A percentile compares a stretch with the other conserved stretches of the same genome.
Evolutionary conservation across 2,888 invertebrate genomes (phyloP).

Genomic region (Sinohyriopsis cumingii): DNA sequence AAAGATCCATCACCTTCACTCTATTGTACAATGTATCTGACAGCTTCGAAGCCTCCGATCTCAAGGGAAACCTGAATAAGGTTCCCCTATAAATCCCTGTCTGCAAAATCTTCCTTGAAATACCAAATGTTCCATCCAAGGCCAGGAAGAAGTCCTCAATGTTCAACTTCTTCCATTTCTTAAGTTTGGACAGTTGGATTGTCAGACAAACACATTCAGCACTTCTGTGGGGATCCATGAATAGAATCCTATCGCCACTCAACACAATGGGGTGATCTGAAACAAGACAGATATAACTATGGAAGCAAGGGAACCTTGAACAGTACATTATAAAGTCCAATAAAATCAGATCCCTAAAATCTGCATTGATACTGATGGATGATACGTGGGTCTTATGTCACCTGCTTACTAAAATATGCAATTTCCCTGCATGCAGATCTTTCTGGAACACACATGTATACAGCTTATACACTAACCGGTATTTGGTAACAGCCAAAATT

Average conservation of each 20-base stretch:
- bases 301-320: no score
- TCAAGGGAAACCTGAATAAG: constrained; percentile 61
- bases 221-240: constrained; percentile 55
- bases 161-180: constrained; percentile 16
- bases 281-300: constrained; percentile 3
- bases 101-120: constrained; percentile 21
- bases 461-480: no score
- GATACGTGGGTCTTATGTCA: no score
- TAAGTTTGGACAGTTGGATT: constrained; percentile 14
- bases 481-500: no score
- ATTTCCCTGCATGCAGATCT: no score
- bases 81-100: constrained; percentile 52
- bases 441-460: no score
- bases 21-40: constrained; percentile 45
- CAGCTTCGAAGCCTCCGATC: constrained; percentile 43
- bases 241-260: constrained; percentile 51
- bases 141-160: constrained; percentile 26
- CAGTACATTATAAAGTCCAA: no score
- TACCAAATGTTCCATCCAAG: constrained; percentile 46
- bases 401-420: no score
- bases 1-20: constrained; percentile 43
- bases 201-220: constrained; percentile 22
- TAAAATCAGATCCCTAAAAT: accelerated
- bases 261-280: constrained; percentile 58
- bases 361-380: no score